Base-by-base conservation (phyloP, 2,888 invertebrate species). In the Disparrhopalites patrizii region DNA sequence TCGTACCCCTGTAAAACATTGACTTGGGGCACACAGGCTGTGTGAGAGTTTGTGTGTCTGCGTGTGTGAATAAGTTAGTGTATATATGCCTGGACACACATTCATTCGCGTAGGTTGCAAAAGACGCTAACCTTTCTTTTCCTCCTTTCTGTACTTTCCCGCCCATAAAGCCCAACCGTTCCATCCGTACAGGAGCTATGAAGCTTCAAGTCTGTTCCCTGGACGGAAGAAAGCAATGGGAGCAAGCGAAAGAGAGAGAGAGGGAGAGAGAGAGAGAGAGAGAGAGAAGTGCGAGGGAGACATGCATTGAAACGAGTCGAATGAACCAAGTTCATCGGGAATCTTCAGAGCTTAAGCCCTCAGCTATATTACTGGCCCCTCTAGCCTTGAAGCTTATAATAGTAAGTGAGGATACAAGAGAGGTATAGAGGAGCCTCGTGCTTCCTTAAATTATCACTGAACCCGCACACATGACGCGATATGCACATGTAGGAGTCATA, bases 21-120 rank as follows among this genome's bases (percentile, higher is more conserved):
- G 56, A 56, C 56, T 56, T 23, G 38, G 56, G 38, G n/a, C n/a
- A n/a, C 20, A 56, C 36, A 38, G 38, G 36, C 56, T 36, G 25
- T 38, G 36, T 20, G n/a, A n/a, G 30, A 30, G 43, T 58, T 25
- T 28, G 43, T 47, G 43, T 47, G 38, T 47, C 38, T 38, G 28
- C 47, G 30, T 43, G 50, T 60, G 60, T 60, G 60, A 60, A 60
- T 60, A 60, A 60, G 60, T 60, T 25, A 60, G 43, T 50, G 50
- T 30, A 30, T 33, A 33, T 50, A 33, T 51, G 51, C 47, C 47
- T 18, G 27, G 30, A 60, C 15, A 50, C 43, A 23, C 31, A 47
- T 20, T 23, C 31, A 10, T 28, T 55, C 18, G 4, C 18, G 31
- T 23, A 18, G 20, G 25, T 20, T 47, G 25, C 25, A 47, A 47